A percentile compares a stretch with the other conserved stretches of the same genome.
Evolutionary conservation across 1,140 invertebrate genomes (phyloP).

Genomic region (Drosophila orena): DNA sequence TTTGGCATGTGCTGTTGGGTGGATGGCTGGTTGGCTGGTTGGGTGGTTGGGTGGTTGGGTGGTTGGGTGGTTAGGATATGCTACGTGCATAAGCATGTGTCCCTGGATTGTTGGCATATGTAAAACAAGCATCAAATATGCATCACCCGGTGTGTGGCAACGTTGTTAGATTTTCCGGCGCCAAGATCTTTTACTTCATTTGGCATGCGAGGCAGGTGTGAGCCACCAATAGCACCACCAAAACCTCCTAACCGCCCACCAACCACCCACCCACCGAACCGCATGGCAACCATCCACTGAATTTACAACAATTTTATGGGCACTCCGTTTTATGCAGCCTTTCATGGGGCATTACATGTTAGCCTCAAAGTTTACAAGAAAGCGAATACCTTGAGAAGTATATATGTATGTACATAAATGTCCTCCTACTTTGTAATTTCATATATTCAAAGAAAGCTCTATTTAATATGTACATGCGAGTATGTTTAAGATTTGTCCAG

Average conservation of each 20-base stretch:
- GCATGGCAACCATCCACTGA: conserved; percentile 19
- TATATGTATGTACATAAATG: too few relatives aligned
- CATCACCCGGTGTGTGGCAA: conserved; percentile 39
- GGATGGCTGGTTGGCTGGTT: too few relatives aligned
- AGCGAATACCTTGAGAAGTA: neutral
- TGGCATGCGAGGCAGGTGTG: conserved; percentile 76
- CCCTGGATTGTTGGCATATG: conserved; percentile 62
- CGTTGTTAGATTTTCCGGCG: conserved; percentile 12
- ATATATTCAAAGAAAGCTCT: neutral
- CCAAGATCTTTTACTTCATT: conserved; percentile 61
- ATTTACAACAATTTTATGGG: conserved; percentile 70
- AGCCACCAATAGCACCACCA: neutral
- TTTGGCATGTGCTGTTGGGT: conserved; percentile 19
- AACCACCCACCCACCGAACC: neutral
- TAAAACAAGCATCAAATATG: conserved; percentile 79
- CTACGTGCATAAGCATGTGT: conserved; percentile 26
- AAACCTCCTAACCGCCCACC: too few relatives aligned
- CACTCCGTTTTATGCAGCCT: conserved; percentile 3
- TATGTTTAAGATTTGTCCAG: neutral
- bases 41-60: conserved; percentile 1
- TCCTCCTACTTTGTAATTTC: neutral
- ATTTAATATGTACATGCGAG: neutral
- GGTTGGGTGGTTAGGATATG: neutral
- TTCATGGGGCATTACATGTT: conserved; percentile 10
- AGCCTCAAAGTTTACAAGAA: conserved; percentile 1